A percentile compares a stretch with the other conserved stretches of the same genome.
Conservation (phyloP, 2,113 vertebrate species). For the Hemibagrus wyckioides region DNA sequence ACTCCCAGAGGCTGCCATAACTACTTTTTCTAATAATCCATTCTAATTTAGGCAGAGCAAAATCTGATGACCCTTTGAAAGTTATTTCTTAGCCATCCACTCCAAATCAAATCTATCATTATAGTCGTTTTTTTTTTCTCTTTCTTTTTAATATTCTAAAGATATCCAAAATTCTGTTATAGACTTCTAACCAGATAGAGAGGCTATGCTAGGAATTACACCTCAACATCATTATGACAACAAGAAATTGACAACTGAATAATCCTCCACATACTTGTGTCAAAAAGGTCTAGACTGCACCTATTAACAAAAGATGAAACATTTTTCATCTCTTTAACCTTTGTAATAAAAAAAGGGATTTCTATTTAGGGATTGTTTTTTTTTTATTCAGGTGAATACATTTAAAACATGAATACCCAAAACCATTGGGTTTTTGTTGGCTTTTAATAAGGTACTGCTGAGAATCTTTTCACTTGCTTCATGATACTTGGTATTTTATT, state of each 20-base stretch:
- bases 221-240: background rate
- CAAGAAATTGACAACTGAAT: background rate
- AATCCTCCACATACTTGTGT: background rate
- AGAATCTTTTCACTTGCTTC: background rate
- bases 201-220: background rate
- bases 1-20: slow-evolving; percentile 11
- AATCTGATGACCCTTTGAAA: slow-evolving; percentile 10
- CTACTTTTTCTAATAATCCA: slow-evolving; percentile 14
- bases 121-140: too few relatives aligned
- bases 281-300: background rate
- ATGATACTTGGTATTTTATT: background rate
- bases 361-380: background rate
- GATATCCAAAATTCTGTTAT: background rate
- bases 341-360: background rate
- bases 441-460: background rate
- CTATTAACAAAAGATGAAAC: background rate
- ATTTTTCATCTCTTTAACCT: background rate
- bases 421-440: background rate
- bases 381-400: background rate
- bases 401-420: background rate
- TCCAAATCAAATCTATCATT: background rate
- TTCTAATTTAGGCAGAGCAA: slow-evolving; percentile 11
- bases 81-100: background rate
- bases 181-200: background rate
- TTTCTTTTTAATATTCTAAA: too few relatives aligned